Percentiles rank a stretch among this genome's conserved stretches.
phyloP scores from a whole-genome alignment of 2,113 vertebrate species.

The Siphamia tubifer region DNA sequence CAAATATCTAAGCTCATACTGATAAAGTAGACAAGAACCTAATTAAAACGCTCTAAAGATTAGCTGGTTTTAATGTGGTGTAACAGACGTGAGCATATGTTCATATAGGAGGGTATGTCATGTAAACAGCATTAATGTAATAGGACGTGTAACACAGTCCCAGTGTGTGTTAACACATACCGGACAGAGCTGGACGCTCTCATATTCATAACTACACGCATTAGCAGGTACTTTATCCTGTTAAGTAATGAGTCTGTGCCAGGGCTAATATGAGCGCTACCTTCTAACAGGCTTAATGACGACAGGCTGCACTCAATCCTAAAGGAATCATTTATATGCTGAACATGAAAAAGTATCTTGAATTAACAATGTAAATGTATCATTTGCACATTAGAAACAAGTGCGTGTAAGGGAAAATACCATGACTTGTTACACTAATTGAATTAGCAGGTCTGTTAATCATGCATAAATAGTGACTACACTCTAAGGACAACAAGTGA shows the following conservation, averaged over 20 bases:
- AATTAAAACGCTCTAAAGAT: no score
- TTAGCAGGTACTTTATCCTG: conserved; percentile 20
- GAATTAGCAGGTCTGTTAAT: conserved; percentile 76
- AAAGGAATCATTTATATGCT: conserved; percentile 39
- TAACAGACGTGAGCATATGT: no score
- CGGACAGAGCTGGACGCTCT: conserved; percentile 10
- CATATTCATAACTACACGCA: conserved; percentile 24
- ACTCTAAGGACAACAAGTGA: conserved; percentile 62
- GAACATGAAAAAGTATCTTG: conserved; percentile 51
- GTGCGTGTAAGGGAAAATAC: conserved; percentile 54
- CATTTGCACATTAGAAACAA: conserved; percentile 69
- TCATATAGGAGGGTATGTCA: conserved; percentile 13
- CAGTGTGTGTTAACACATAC: not conserved
- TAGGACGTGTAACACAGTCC: conserved; percentile 12
- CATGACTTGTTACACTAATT: conserved; percentile 70
- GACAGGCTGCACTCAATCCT: conserved; percentile 49
- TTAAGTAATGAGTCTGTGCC: not conserved
- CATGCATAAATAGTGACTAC: conserved; percentile 70
- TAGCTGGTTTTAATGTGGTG: no score
- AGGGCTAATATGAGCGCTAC: not conserved
- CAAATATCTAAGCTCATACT: no score
- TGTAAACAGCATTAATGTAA: not conserved
- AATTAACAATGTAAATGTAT: conserved; percentile 66
- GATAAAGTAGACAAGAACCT: no score
- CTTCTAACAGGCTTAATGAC: conserved; percentile 42